phyloP scores from a whole-genome alignment of 2,113 vertebrate genomes.

The Salvelinus fontinalis region DNA sequence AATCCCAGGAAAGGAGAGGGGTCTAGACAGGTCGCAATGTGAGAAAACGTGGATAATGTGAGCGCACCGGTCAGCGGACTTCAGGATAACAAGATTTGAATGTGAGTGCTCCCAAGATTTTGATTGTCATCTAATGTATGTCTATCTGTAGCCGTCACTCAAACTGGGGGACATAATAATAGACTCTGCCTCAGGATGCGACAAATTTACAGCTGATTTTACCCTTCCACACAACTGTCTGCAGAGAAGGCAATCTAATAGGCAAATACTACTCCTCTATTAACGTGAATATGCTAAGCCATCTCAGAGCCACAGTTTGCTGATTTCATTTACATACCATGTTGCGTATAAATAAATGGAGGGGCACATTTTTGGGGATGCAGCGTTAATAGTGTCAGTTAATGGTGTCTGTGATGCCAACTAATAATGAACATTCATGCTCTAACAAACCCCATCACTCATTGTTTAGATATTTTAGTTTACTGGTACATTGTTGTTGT shows the following conservation, averaged over 20 bases:
- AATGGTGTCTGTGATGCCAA: not conserved
- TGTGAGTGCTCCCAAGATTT: no score
- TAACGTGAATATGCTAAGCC: not conserved
- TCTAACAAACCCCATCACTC: not conserved
- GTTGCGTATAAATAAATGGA: not conserved
- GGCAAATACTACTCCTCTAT: not conserved
- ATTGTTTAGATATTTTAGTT: not conserved
- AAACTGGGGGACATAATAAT: not conserved
- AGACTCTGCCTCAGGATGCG: not conserved
- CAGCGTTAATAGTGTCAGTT: not conserved
- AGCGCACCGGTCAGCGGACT: no score
- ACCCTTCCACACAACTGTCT: not conserved
- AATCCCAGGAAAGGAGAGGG: no score
- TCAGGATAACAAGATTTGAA: no score
- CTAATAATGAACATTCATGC: not conserved
- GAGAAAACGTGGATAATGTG: no score
- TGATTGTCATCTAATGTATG: no score
- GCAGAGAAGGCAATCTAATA: not conserved
- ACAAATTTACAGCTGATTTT: conserved; percentile 5
- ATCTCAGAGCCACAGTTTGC: not conserved
- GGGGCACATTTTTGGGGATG: not conserved
- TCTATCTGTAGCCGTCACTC: not conserved
- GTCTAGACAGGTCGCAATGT: no score
- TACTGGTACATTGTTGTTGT: not conserved
- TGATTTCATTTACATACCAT: conserved; percentile 14